A percentile compares a stretch with the other conserved stretches of the same genome.
These are phyloP conservation scores for Pycnomerus fuliginosus DNA, from an alignment of 2,888 invertebrate genomes.

Conservation along the genomic window DNA sequence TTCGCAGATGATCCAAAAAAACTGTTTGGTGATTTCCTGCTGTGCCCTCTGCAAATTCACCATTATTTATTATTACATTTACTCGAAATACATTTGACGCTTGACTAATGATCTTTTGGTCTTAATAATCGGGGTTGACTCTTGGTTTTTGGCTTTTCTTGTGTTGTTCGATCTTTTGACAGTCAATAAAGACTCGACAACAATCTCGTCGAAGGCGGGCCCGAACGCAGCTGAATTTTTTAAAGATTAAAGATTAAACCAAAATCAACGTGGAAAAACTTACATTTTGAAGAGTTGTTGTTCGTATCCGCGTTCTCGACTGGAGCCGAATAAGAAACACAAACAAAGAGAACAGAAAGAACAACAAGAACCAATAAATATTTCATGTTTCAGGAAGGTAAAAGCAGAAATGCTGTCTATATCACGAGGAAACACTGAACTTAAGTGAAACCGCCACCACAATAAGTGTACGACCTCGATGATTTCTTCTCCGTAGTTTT, in stretches of 20 bases:
- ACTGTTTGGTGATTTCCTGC: neutral
- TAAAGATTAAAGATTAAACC: constrained; percentile 2
- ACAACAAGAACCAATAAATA: constrained; percentile 5
- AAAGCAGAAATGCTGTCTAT: constrained; percentile 9
- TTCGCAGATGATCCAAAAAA: constrained; percentile 39
- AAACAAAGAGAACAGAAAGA: constrained; percentile 8
- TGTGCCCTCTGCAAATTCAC: neutral
- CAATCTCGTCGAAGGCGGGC: constrained; percentile 53
- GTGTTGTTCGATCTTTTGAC: constrained; percentile 50
- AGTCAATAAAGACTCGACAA: constrained; percentile 54
- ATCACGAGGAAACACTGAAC: constrained; percentile 22
- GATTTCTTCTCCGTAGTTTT: constrained; percentile 4
- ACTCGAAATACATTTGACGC: neutral
- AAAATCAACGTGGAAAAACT: constrained; percentile 6
- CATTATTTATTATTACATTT: neutral
- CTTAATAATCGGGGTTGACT: constrained; percentile 29
- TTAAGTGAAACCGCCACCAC: constrained; percentile 17
- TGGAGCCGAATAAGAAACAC: constrained; percentile 11
- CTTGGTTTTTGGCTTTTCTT: constrained; percentile 36
- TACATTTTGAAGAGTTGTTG: constrained; percentile 19
- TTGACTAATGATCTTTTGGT: constrained; percentile 28
- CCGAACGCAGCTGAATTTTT: constrained; percentile 42
- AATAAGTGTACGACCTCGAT: constrained; percentile 19
- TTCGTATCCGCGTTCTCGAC: constrained; percentile 13
- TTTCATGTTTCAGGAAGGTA: constrained; percentile 17